Evolutionary conservation across 2,113 vertebrate genomes (phyloP).

Genomic region (Ammodytes marinus): DNA sequence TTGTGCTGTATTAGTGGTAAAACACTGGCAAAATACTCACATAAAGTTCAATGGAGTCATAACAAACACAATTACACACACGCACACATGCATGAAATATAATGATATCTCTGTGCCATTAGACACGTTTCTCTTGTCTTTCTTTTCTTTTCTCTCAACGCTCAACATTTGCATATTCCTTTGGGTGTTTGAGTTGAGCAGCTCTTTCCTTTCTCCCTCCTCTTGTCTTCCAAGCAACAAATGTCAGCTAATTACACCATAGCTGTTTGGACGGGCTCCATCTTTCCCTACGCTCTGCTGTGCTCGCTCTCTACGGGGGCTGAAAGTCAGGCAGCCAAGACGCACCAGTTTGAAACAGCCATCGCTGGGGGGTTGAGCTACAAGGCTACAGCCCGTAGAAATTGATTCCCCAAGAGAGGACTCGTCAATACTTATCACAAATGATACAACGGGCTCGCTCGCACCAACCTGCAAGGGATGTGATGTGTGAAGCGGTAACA

Average conservation of each 20-base stretch:
- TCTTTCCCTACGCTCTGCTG: conserved; percentile 65
- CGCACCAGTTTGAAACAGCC: conserved; percentile 64
- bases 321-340: conserved; percentile 71
- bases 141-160: conserved; percentile 53
- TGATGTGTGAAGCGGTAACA: conserved; percentile 63
- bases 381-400: conserved; percentile 46
- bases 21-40: conserved; percentile 40
- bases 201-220: conserved; percentile 66
- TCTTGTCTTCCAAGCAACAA: conserved; percentile 79
- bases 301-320: conserved; percentile 67
- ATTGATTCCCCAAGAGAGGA: conserved; percentile 74
- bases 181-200: conserved; percentile 76
- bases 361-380: conserved; percentile 63
- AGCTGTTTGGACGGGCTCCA: conserved; percentile 79
- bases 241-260: conserved; percentile 81
- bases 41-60: conserved; percentile 70
- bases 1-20: conserved; percentile 38
- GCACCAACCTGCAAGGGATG: conserved; percentile 52
- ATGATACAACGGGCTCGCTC: conserved; percentile 61
- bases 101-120: conserved; percentile 63
- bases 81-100: conserved; percentile 47
- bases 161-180: conserved; percentile 78
- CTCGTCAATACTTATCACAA: conserved; percentile 79
- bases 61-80: conserved; percentile 31
- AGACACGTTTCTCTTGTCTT: conserved; percentile 61